Conservation (phyloP, 2,888 invertebrate species). For the Heliconius charithonia region DNA sequence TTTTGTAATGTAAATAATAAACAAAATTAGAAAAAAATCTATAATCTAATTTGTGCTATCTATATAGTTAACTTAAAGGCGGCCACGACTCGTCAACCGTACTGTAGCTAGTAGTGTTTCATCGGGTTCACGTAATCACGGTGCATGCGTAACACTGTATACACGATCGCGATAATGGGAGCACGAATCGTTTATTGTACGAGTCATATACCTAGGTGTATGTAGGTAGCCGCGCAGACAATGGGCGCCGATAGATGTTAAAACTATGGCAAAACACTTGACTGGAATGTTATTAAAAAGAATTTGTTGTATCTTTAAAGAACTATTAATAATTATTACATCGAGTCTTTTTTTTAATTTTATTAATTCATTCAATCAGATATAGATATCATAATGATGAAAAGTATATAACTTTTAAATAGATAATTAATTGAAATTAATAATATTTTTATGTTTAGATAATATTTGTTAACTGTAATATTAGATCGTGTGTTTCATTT, state of each 20-base stretch:
- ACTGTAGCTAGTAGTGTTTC: constrained; percentile 13
- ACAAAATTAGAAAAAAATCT: not conserved
- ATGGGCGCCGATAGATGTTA: constrained; percentile 6
- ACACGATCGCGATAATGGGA: constrained; percentile 41
- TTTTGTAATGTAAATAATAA: not conserved
- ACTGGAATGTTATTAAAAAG: not conserved
- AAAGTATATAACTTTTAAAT: not conserved
- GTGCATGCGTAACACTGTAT: constrained; percentile 37
- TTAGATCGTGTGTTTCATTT: not conserved
- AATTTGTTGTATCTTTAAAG: not conserved
- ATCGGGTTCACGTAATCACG: constrained; percentile 36
- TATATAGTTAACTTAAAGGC: not conserved
- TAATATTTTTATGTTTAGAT: no score
- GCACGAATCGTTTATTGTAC: constrained; percentile 36
- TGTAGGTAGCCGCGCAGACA: constrained; percentile 14
- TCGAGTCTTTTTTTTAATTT: not conserved
- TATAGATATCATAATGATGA: not conserved
- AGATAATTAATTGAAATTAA: not conserved
- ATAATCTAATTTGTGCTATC: not conserved
- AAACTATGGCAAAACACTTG: not conserved
- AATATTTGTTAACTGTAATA: not conserved
- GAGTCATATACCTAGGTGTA: no score
- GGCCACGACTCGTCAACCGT: not conserved
- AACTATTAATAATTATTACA: not conserved
- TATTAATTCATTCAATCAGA: not conserved